Conservation (phyloP, 2,888 invertebrate genomes). For the Hyalella azteca region DNA sequence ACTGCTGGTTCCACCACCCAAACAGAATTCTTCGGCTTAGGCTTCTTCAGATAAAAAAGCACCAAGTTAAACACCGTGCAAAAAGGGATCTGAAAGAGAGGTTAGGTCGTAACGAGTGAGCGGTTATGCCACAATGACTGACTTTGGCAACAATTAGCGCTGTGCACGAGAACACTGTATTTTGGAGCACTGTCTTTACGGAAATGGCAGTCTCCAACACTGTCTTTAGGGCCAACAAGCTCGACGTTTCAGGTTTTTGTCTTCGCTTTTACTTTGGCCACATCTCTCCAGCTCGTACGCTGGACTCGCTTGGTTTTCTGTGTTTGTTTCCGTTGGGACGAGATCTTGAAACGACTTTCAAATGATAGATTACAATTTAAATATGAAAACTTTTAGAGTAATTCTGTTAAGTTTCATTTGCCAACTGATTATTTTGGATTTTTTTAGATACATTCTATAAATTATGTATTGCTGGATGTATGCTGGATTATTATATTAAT, state of each 20-base stretch:
- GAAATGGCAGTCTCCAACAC: constrained; percentile 14
- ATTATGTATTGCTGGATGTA: no score
- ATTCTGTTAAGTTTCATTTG: no score
- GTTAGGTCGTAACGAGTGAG: constrained; percentile 25
- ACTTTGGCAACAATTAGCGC: constrained; percentile 28
- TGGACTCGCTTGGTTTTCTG: no score
- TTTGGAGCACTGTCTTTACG: constrained; percentile 25
- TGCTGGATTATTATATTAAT: no score
- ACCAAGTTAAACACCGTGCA: background rate
- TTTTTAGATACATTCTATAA: no score
- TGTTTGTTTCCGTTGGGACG: no score
- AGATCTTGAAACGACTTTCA: no score
- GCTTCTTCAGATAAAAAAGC: background rate
- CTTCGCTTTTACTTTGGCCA: background rate
- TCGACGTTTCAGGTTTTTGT: constrained; percentile 6
- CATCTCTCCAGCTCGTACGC: no score
- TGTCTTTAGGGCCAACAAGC: background rate
- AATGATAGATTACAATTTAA: no score
- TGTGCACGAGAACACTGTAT: constrained; percentile 31
- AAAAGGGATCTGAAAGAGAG: constrained; percentile 23
- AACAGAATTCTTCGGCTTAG: background rate
- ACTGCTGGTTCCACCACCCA: constrained; percentile 21
- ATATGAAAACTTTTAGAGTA: no score
- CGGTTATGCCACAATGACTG: constrained; percentile 33
- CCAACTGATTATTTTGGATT: no score